These are phyloP conservation scores for Oxyteleia sp. DNA, from an alignment of 2,888 invertebrate genomes.

Conservation along the genomic window DNA sequence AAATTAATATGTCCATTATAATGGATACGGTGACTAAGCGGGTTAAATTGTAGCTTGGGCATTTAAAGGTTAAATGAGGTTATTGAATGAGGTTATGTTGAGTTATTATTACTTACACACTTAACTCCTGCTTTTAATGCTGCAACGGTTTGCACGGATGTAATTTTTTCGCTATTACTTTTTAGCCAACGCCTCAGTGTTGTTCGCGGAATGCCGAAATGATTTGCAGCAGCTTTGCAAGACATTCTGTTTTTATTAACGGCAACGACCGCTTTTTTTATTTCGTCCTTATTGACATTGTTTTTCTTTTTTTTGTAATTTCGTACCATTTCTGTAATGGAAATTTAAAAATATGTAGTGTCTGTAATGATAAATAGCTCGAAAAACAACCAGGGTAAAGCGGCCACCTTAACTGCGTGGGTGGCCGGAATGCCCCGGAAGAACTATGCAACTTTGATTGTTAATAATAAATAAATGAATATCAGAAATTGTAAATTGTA, in stretches of 20 bases:
- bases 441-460: too few relatives aligned
- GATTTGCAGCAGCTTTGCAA: constrained; percentile 1
- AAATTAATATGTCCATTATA: too few relatives aligned
- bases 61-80: not conserved
- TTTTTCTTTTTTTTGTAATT: too few relatives aligned
- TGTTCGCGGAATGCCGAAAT: constrained; percentile 1
- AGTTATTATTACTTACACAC: not conserved
- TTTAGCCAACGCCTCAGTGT: not conserved
- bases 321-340: constrained; percentile 13
- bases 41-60: not conserved
- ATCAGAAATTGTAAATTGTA: too few relatives aligned
- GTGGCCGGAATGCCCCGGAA: too few relatives aligned
- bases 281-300: too few relatives aligned
- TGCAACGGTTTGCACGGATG: not conserved
- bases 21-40: too few relatives aligned
- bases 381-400: constrained; percentile 13
- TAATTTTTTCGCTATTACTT: not conserved
- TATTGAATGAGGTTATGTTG: not conserved
- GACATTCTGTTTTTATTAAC: not conserved
- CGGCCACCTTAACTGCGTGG: too few relatives aligned
- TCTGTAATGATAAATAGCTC: too few relatives aligned
- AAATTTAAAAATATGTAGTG: too few relatives aligned
- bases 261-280: too few relatives aligned
- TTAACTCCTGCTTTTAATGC: constrained; percentile 1
- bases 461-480: not conserved